Percentiles rank a stretch among this genome's conserved stretches.
Evolutionary conservation across 2,888 invertebrate species (phyloP).

Genomic region (Pandemis corylana): DNA sequence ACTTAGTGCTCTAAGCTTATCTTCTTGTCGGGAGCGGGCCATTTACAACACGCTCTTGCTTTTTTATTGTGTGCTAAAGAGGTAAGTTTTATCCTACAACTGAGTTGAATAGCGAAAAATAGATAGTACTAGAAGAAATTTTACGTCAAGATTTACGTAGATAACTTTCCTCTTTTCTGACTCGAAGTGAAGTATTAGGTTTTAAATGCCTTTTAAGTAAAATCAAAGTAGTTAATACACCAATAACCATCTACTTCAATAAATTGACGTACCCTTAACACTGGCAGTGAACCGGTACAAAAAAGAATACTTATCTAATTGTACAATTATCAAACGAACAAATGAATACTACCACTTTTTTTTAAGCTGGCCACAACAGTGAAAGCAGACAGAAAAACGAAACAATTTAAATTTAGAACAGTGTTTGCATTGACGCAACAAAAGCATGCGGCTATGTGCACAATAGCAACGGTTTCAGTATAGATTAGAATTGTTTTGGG

Average conservation of each 20-base stretch:
- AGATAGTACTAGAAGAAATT: slow-evolving; percentile 31
- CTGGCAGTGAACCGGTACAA: too few relatives aligned
- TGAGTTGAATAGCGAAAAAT: slow-evolving; percentile 31
- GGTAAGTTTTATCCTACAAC: slow-evolving; percentile 21
- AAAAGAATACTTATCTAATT: too few relatives aligned
- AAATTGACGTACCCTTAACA: too few relatives aligned
- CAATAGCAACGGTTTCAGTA: neutral
- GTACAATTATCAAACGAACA: too few relatives aligned
- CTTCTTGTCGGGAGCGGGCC: slow-evolving; percentile 28
- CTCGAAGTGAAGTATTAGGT: neutral
- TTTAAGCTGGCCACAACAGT: neutral
- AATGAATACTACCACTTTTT: neutral
- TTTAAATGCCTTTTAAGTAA: neutral
- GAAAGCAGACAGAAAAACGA: neutral
- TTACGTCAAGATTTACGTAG: slow-evolving; percentile 9
- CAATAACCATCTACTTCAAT: too few relatives aligned
- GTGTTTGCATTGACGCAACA: slow-evolving; percentile 10
- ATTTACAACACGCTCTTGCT: slow-evolving; percentile 28
- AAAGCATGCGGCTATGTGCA: slow-evolving; percentile 15
- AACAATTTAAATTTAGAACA: slow-evolving; percentile 31
- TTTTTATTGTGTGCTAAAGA: slow-evolving; percentile 32
- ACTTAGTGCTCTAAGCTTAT: neutral
- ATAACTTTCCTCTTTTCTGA: neutral
- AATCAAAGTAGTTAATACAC: too few relatives aligned
- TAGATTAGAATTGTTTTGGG: slow-evolving; percentile 21